Conservation (phyloP, 2,113 vertebrate genomes). For the Toxostoma redivivum region DNA sequence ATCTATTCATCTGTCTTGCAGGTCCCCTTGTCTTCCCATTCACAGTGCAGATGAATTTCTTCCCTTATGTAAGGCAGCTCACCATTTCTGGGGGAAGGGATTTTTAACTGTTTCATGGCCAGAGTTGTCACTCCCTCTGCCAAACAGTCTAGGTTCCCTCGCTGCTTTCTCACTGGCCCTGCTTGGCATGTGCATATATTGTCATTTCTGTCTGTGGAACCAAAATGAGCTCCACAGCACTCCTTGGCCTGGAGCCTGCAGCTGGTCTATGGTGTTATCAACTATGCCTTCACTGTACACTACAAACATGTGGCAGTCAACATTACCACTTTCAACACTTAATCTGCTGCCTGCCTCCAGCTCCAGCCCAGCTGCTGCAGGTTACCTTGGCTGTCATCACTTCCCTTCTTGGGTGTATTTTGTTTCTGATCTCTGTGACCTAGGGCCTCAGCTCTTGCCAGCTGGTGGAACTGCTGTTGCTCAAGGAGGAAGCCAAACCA, state of each 20-base stretch:
- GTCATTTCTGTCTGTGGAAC: background rate
- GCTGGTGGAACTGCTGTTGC: background rate
- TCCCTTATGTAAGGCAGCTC: background rate
- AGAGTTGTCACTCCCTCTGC: background rate
- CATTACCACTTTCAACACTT: background rate
- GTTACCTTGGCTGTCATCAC: background rate
- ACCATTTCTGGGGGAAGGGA: background rate
- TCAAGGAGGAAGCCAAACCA: background rate
- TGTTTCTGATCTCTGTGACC: background rate
- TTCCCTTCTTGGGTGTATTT: background rate
- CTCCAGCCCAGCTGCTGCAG: background rate
- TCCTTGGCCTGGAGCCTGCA: background rate
- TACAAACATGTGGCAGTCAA: background rate
- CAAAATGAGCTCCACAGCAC: background rate
- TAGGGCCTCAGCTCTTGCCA: background rate
- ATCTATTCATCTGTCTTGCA: background rate
- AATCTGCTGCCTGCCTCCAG: background rate
- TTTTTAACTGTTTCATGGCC: background rate
- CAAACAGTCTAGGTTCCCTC: background rate
- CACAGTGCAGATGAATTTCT: background rate
- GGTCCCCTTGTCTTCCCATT: background rate
- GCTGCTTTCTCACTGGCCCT: background rate
- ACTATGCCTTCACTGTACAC: rapidly evolving
- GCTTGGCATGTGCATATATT: rapidly evolving
- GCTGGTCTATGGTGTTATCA: rapidly evolving